Evolutionary conservation across 1,140 invertebrate genomes (phyloP).

Genomic region (Macrobrachium nipponense): DNA sequence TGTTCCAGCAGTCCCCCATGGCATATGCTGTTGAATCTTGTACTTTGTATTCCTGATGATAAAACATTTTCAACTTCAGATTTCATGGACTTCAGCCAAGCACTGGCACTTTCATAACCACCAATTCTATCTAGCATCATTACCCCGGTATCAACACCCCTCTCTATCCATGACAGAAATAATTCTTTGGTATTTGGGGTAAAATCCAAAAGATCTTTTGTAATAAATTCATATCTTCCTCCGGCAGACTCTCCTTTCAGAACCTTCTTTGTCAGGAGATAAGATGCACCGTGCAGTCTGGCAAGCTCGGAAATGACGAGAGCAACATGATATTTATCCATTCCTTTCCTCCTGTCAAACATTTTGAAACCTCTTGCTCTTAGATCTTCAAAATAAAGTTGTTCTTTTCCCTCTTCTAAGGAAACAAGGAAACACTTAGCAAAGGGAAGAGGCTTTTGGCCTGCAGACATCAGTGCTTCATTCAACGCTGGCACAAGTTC

Average conservation of each 20-base stretch:
- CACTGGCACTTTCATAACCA: background rate
- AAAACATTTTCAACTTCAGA: background rate
- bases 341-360: slow-evolving; percentile 20
- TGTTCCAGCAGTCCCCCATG: slow-evolving; percentile 43
- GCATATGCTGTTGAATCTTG: slow-evolving; percentile 21
- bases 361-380: slow-evolving; percentile 23
- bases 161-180: too few relatives aligned
- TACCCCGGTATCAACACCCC: too few relatives aligned
- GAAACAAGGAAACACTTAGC: slow-evolving; percentile 11
- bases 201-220: slow-evolving; percentile 27
- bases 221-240: background rate
- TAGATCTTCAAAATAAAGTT: slow-evolving; percentile 37
- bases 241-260: background rate
- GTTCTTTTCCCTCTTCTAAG: slow-evolving; percentile 1
- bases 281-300: slow-evolving; percentile 43
- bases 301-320: slow-evolving; percentile 38
- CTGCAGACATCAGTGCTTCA: background rate
- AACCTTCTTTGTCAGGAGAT: slow-evolving; percentile 1
- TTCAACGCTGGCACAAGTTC: slow-evolving; percentile 22
- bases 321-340: slow-evolving; percentile 7
- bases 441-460: slow-evolving; percentile 8
- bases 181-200: slow-evolving; percentile 13
- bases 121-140: too few relatives aligned
- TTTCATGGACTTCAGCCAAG: slow-evolving; percentile 13
- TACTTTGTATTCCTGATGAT: background rate